Conservation (phyloP, 2,797 vertebrate species). For the Alcedo quadribrachys region DNA sequence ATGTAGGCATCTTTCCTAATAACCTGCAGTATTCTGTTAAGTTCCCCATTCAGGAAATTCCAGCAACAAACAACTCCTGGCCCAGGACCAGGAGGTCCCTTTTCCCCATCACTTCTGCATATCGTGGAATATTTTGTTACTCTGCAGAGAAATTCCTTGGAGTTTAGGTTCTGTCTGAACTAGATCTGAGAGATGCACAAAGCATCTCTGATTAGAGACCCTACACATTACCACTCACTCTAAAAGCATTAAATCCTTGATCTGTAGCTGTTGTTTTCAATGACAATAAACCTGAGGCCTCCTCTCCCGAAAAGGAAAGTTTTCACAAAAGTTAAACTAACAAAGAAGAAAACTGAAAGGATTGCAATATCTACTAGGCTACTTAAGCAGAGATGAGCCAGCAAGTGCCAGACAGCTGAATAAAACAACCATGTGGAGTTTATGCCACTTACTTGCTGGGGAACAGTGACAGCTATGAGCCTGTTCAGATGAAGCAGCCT, state of each 20-base stretch:
- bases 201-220: not conserved
- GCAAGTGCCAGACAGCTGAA: constrained; percentile 27
- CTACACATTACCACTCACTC: not conserved
- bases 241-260: not conserved
- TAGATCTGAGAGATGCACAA: not conserved
- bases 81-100: not conserved
- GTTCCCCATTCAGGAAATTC: not conserved
- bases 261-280: not conserved
- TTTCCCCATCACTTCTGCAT: not conserved
- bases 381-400: constrained; percentile 67
- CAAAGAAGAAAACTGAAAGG: not conserved
- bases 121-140: not conserved
- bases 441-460: not conserved
- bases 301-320: not conserved
- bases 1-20: not conserved
- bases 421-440: not conserved
- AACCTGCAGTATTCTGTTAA: not conserved
- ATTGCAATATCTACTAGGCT: constrained; percentile 42
- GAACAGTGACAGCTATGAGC: not conserved
- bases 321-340: not conserved
- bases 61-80: not conserved
- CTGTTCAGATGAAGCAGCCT: not conserved
- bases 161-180: constrained; percentile 8
- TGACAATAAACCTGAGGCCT: not conserved
- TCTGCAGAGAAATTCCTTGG: not conserved